Base-by-base conservation (phyloP, 1,140 invertebrate genomes). In the Holcopasites calliopsidis region DNA sequence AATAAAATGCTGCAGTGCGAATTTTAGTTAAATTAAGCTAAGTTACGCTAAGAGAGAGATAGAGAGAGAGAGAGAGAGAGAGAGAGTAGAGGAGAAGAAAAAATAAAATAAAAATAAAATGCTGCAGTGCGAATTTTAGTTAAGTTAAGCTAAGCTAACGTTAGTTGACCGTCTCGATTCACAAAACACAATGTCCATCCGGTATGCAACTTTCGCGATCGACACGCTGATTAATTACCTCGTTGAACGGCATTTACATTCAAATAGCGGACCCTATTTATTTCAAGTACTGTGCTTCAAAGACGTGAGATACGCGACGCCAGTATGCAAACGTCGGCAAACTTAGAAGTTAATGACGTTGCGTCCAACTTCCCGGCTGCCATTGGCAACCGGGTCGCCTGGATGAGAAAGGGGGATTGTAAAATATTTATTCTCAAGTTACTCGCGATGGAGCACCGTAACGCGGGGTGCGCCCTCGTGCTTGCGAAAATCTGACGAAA, bases 101-200 rank as follows among this genome's bases (percentile, higher is more conserved):
- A n/a, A n/a, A n/a, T n/a, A n/a, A n/a, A n/a, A n/a, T n/a, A 21
- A 10, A 31, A 58, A 74, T 31, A 64, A 68, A 74, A 68, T 57
- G 40, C 40, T 38, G 52, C 40, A 54, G 40, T 26, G 21, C 38
- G 49, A 55, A 57, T 21, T 26, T 33, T n/a, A 35, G 47, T 26
- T 13, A 74, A 75, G 77, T n/a, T n/a, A n/a, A n/a, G n/a, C n/a
- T n/a, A n/a, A n/a, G n/a, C n/a, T n/a, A n/a, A n/a, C n/a, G n/a
- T n/a, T n/a, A n/a, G n/a, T n/a, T n/a, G n/a, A n/a, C n/a, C n/a
- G n/a, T n/a, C n/a, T n/a, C n/a, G n/a, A n/a, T n/a, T n/a, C n/a
- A n/a, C n/a, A n/a, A n/a, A n/a, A n/a, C n/a, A n/a, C n/a, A n/a
- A n/a, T n/a, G n/a, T n/a, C n/a, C n/a, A n/a, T n/a, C n/a, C n/a